Percentiles rank a stretch among this genome's conserved stretches.
Conservation (phyloP, 2,113 vertebrate species). For the Spizaetus ornatus region DNA sequence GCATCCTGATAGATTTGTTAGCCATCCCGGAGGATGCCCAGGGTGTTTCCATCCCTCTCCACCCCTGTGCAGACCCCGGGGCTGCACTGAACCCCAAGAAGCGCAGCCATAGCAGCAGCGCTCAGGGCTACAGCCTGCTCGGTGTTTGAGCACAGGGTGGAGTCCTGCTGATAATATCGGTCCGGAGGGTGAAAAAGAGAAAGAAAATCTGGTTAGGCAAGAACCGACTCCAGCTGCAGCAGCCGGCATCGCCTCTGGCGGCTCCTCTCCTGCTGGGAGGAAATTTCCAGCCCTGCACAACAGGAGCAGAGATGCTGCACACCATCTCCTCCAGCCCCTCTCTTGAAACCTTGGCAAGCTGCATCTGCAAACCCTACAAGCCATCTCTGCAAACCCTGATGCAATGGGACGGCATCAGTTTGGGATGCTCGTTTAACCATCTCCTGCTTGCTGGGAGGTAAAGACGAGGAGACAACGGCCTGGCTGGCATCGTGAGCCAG, state of each 20-base stretch:
- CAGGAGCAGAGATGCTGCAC: neutral
- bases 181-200: neutral
- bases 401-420: neutral
- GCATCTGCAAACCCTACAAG: neutral
- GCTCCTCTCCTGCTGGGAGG: neutral
- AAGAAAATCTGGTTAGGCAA: conserved; percentile 30
- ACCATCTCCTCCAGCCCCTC: neutral
- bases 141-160: neutral
- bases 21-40: neutral
- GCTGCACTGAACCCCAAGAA: neutral
- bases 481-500: accelerated
- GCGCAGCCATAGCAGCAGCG: neutral
- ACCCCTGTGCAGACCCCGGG: accelerated
- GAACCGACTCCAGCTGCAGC: neutral
- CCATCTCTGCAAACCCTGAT: neutral
- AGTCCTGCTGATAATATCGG: neutral
- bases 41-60: neutral
- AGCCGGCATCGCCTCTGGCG: accelerated
- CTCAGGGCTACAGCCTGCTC: neutral
- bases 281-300: neutral
- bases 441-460: neutral
- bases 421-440: accelerated
- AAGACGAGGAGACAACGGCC: neutral
- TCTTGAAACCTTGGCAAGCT: neutral
- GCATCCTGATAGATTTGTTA: neutral